Base-by-base conservation (phyloP, 1,140 invertebrate genomes). In the Heliconius himera region DNA sequence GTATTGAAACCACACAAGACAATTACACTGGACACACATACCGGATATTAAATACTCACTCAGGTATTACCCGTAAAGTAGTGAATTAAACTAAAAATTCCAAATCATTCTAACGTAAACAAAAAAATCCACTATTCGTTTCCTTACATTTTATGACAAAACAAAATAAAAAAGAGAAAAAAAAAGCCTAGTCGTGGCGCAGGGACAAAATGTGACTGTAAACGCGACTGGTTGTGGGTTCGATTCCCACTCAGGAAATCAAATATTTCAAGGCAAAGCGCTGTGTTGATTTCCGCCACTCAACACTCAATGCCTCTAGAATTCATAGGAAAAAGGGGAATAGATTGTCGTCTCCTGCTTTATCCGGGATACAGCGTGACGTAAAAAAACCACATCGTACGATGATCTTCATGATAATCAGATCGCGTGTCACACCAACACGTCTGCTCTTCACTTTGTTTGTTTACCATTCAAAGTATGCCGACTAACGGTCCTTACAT, bases 401-500 rank as follows among this genome's bases (percentile, higher is more conserved):
- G 70, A 36, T 70, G 33, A 36, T 70, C 70, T 36, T 36, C 33
- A 36, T 36, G 33, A 6, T 36, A 36, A 36, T 36, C 1, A 36
- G 70, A 41, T 20, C 29, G 18, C 70, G 70, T 71, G 70, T 71
- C 70, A 71, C n/a, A 71, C 70, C 29, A 38, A 38, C 70, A 71
- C 29, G 20, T 38, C 18, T 18, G 13, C 4, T 71, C 70, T 38
- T 72, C 70, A 72, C 70, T 72, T 74, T 81, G 75, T 85, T 82
- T 89, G 81, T 89, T 90, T 86, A 86, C 85, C 73, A 80, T 49
- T 81, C 81, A 60, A 85, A 85, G 89, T 87, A 83, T 89, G 80
- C 84, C 78, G 70, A 84, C 79, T 89, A 92, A 89, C 89, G 87
- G 87, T 81, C 60, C 73, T 76, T 81, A 86, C 87, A 88, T 89